A percentile compares a stretch with the other conserved stretches of the same genome.
phyloP scores from a whole-genome alignment of 2,888 invertebrate genomes.

The Acronicta alni region DNA sequence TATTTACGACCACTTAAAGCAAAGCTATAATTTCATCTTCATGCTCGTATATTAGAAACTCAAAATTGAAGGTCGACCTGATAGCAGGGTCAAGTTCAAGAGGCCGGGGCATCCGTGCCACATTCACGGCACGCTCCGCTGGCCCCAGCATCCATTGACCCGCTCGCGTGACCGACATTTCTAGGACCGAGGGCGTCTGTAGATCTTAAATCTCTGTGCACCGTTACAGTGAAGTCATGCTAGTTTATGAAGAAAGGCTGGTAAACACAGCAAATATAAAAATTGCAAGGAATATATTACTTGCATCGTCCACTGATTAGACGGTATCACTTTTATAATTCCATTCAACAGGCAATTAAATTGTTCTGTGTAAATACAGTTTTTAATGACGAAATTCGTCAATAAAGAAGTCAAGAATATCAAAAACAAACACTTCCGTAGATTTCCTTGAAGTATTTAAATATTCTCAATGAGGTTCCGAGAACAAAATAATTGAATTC shows the following conservation, averaged over 20 bases:
- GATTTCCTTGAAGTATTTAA: background rate
- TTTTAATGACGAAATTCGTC: no score
- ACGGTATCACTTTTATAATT: no score
- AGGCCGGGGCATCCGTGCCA: constrained; percentile 59
- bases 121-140: constrained; percentile 66
- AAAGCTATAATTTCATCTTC: constrained; percentile 41
- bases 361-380: no score
- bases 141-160: constrained; percentile 74
- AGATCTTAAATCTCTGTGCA: background rate
- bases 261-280: no score
- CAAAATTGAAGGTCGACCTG: constrained; percentile 39
- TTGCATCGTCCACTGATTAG: no score
- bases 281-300: no score
- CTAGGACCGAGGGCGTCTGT: constrained; percentile 30
- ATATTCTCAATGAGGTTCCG: background rate
- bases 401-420: background rate
- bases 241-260: no score
- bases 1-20: constrained; percentile 31
- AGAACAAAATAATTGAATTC: background rate
- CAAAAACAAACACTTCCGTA: background rate
- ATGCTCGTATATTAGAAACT: constrained; percentile 46
- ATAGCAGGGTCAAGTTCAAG: constrained; percentile 74
- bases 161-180: constrained; percentile 60
- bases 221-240: no score
- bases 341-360: no score